These are phyloP conservation scores for Eupristina koningsbergeri DNA, from an alignment of 1,140 invertebrate genomes.

Conservation along the genomic window DNA sequence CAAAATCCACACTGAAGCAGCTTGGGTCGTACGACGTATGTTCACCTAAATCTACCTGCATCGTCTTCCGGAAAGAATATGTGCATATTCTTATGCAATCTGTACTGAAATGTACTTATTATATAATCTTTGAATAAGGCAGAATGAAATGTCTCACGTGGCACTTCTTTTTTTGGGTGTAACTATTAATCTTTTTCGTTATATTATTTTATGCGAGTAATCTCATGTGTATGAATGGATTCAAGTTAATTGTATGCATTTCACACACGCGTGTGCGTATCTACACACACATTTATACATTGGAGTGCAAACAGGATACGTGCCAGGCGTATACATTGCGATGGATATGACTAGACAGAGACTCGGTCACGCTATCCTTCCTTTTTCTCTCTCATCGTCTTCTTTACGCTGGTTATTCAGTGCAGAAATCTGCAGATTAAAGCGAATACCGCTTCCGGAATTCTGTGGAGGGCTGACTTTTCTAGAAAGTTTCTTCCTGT, in stretches of 20 bases:
- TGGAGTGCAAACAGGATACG: neutral
- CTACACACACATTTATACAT: neutral
- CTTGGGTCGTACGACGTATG: neutral
- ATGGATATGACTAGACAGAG: conserved; percentile 54
- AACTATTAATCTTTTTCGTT: neutral
- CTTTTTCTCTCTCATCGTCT: neutral
- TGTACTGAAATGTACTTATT: conserved; percentile 20
- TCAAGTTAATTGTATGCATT: neutral
- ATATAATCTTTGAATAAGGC: conserved; percentile 15
- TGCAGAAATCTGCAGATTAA: conserved; percentile 48
- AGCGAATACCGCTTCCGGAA: conserved; percentile 47
- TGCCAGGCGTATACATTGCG: conserved; percentile 13
- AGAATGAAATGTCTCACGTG: conserved; percentile 28
- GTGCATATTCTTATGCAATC: neutral
- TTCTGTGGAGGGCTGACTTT: conserved; percentile 52
- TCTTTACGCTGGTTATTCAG: neutral
- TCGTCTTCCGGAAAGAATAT: neutral
- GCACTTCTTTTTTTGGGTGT: neutral
- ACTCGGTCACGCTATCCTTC: conserved; percentile 38
- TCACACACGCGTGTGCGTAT: neutral
- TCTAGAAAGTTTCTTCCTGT: conserved; percentile 57
- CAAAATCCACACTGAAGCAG: neutral
- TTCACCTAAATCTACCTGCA: neutral
- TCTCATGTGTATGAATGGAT: neutral
- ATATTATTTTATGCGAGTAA: neutral